Evolutionary conservation across 2,888 invertebrate species (phyloP).

Genomic region (Ellobium chinense): DNA sequence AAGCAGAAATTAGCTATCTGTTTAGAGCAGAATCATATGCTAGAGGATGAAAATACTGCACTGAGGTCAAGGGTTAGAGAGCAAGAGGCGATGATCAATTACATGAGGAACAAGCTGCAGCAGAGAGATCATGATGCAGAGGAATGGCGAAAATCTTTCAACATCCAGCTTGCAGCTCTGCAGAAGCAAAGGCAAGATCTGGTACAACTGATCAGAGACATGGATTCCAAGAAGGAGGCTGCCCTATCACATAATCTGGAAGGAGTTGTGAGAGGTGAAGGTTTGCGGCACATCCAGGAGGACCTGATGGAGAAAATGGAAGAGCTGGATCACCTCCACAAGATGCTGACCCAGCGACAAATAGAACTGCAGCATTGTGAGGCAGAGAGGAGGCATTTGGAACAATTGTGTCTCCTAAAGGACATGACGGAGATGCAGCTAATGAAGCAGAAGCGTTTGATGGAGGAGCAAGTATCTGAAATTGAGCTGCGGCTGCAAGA

Average conservation of each 20-base stretch:
- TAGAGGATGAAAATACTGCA: conserved; percentile 65
- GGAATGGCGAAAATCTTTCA: conserved; percentile 60
- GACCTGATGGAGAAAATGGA: conserved; percentile 61
- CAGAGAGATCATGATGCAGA: conserved; percentile 51
- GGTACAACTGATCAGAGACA: conserved; percentile 59
- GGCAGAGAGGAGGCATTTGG: conserved; percentile 65
- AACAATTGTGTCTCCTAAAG: conserved; percentile 68
- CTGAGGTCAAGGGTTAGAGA: conserved; percentile 63
- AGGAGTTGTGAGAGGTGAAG: conserved; percentile 64
- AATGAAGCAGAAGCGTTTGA: conserved; percentile 67
- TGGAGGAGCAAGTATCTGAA: conserved; percentile 68
- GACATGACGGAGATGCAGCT: conserved; percentile 68
- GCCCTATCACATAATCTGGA: conserved; percentile 57
- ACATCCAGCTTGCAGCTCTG: conserved; percentile 65
- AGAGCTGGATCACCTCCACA: conserved; percentile 64
- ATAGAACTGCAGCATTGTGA: conserved; percentile 62
- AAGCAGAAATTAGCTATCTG: conserved; percentile 61
- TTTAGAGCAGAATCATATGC: conserved; percentile 63
- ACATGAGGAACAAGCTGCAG: conserved; percentile 59
- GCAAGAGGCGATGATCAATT: conserved; percentile 66
- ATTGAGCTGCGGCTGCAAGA: conserved; percentile 68
- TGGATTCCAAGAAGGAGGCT: conserved; percentile 54
- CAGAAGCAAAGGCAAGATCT: conserved; percentile 71
- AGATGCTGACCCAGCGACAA: conserved; percentile 61
- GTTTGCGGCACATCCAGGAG: conserved; percentile 66